Conservation (phyloP, 2,888 invertebrate species). For the Ophion ellenae region DNA sequence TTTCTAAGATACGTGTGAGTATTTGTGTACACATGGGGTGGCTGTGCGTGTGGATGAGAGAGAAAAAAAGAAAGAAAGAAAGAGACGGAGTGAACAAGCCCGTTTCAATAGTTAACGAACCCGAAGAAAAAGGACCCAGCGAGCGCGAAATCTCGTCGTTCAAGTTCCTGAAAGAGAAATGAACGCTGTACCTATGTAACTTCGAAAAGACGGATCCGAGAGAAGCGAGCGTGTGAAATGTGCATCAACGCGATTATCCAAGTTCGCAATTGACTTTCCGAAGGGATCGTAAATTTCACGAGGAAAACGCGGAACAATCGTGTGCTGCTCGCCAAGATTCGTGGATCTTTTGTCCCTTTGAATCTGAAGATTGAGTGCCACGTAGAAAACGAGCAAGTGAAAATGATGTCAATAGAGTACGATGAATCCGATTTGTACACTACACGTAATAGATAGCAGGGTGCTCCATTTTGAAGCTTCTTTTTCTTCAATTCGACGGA, state of each 20-base stretch:
- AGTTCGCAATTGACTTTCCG: constrained; percentile 28
- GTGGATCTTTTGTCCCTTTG: neutral
- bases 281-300: constrained; percentile 6
- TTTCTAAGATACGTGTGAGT: neutral
- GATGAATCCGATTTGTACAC: constrained; percentile 30
- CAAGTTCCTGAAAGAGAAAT: constrained; percentile 44
- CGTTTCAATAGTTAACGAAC: neutral
- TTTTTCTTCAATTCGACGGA: neutral
- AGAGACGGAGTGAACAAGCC: neutral
- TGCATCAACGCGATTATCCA: constrained; percentile 11
- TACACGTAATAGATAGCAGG: neutral
- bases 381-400: constrained; percentile 22
- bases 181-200: neutral
- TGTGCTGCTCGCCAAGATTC: neutral
- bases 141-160: constrained; percentile 25
- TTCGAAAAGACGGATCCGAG: neutral
- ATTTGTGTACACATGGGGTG: neutral
- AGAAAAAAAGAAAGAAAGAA: neutral
- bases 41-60: neutral
- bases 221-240: constrained; percentile 3
- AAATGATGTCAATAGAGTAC: neutral
- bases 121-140: constrained; percentile 14
- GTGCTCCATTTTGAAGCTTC: constrained; percentile 2
- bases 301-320: neutral
- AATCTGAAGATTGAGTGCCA: constrained; percentile 20